A percentile compares a stretch with the other conserved stretches of the same genome.
Conservation (phyloP, 2,888 invertebrate genomes). For the Hydroisotoma schaefferi region DNA sequence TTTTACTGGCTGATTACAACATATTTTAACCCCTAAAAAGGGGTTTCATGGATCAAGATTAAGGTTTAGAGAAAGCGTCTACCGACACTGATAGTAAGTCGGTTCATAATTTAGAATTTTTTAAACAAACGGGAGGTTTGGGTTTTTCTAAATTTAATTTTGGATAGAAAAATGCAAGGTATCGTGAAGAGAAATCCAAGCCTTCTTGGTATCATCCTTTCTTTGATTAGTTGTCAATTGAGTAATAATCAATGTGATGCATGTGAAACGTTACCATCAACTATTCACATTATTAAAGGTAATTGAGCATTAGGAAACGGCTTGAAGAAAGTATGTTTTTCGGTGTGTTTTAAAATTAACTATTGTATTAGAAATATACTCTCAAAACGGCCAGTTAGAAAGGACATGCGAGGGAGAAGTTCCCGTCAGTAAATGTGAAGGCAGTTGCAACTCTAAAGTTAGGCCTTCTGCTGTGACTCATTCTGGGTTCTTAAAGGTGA, state of each 20-base stretch:
- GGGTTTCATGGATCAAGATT: too few species aligned
- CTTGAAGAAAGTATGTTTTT: slow-evolving; percentile 2
- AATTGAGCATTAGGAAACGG: slow-evolving; percentile 37
- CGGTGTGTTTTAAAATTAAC: slow-evolving; percentile 10
- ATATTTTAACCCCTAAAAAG: too few species aligned
- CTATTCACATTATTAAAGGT: slow-evolving; percentile 84
- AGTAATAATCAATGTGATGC: slow-evolving; percentile 50
- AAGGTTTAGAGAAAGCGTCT: too few species aligned
- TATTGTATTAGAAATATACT: slow-evolving; percentile 72
- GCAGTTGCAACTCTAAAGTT: slow-evolving; percentile 85
- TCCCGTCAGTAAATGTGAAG: slow-evolving; percentile 88
- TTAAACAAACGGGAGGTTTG: too few species aligned
- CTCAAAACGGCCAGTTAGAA: slow-evolving; percentile 75
- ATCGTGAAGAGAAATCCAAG: too few species aligned
- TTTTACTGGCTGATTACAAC: too few species aligned
- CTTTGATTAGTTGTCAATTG: not conserved
- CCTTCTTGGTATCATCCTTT: not conserved
- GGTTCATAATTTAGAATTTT: too few species aligned
- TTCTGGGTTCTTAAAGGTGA: slow-evolving; percentile 82
- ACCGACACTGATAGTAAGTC: too few species aligned
- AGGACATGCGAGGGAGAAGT: slow-evolving; percentile 87
- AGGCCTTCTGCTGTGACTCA: slow-evolving; percentile 84
- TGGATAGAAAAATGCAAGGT: too few species aligned
- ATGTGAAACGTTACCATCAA: slow-evolving; percentile 80
- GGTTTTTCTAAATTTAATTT: too few species aligned